Evolutionary conservation across 2,113 vertebrate genomes (phyloP), one percentile per base, ranked within the genome.

Genomic region (Apodemus sylvaticus): DNA sequence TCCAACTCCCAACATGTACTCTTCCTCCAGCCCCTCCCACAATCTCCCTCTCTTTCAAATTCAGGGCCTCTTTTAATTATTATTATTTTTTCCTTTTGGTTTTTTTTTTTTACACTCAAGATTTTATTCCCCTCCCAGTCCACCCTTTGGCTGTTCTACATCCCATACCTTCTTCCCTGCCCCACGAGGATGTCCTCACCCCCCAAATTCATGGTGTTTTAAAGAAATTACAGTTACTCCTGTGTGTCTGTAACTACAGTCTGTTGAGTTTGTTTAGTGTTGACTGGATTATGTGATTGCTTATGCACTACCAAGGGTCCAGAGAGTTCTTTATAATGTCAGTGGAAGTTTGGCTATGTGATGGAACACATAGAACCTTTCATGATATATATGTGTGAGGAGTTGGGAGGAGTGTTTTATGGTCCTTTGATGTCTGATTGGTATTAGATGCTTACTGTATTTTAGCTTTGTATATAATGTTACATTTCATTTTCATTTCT

Each of bases 391-490:
- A 19, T 81, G 12, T 91, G 82, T 94, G 81, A 90, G 48, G 39
- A 77, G 7, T 4, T 91, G 9, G 14, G 39, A 5, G 51, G 42
- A 85, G 29, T 42, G 17, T 78, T 78, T 85, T 81, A 82, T 85
- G 39, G 2, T 64, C 82, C 70, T 92, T 96, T 93, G 39, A 62
- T 92, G 13, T 70, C 34, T 92, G 39, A 74, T 93, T 36, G 31
- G 7, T 20, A 10, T 31, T 34, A 34, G 51, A 55, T 81, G 51
- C 55, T 19, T 58, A 10, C 53, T 73, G 8, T 55, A 86, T 79
- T 89, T 51, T 34, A 76, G 9, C 45, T 64, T 70, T 91, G 39
- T 29, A 76, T 31, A 53, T 1, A 71, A 58, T 60, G 34, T 79
- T 45, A 74, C n/a, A 83, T 77, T 92, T 87, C 85, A 86, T 42